Evolutionary conservation across 1,140 invertebrate species (phyloP).

Genomic region (Penaeus vannamei): DNA sequence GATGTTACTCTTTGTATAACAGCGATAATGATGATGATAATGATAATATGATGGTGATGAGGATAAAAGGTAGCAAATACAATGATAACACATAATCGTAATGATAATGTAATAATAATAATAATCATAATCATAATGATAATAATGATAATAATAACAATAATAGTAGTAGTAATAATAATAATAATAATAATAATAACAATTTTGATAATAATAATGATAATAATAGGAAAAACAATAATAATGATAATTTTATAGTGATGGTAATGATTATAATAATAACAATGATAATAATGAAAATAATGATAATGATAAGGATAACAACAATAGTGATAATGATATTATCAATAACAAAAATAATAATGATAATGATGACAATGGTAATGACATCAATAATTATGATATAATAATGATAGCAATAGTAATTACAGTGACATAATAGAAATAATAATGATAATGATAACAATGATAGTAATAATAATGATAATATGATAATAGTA

Average conservation of each 20-base stretch:
- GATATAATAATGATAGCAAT: background rate
- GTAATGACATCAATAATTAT: background rate
- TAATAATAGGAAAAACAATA: background rate
- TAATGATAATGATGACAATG: background rate
- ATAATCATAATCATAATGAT: no score
- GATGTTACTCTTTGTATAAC: no score
- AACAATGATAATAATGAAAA: background rate
- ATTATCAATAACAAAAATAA: background rate
- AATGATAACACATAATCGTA: no score
- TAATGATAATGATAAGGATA: background rate
- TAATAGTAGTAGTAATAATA: background rate
- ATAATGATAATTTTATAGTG: constrained; percentile 7
- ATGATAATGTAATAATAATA: no score
- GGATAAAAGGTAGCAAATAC: no score
- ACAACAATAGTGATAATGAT: background rate
- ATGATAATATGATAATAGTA: no score
- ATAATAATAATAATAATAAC: background rate
- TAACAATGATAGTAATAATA: no score
- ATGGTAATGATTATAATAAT: background rate
- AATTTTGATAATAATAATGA: background rate
- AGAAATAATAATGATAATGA: no score
- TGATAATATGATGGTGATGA: no score
- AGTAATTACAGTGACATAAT: background rate
- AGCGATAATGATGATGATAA: no score
- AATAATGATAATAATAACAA: background rate